These are phyloP conservation scores for Cryptoprocta ferox DNA, from an alignment of 2,797 vertebrate species.

Conservation along the genomic window DNA sequence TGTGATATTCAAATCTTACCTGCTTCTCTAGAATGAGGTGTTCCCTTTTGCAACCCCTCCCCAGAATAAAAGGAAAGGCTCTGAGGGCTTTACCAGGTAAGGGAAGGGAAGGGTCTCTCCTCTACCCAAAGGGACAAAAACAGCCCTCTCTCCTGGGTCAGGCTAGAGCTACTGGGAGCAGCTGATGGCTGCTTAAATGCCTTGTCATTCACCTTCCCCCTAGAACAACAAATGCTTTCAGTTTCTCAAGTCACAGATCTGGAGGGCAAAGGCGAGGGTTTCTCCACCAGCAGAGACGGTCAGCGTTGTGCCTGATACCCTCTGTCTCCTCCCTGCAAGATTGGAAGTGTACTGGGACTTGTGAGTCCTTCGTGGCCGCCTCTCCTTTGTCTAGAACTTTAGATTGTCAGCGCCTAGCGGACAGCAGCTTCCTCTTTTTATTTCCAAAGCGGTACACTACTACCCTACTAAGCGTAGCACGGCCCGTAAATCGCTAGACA, in stretches of 20 bases:
- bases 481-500: background rate
- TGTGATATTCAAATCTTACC: background rate
- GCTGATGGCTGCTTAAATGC: background rate
- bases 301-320: background rate
- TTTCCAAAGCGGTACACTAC: background rate
- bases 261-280: slow-evolving; percentile 14
- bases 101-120: background rate
- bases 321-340: background rate
- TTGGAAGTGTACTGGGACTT: background rate
- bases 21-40: background rate
- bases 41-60: background rate
- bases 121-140: background rate
- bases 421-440: background rate
- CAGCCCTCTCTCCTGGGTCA: background rate
- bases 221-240: slow-evolving; percentile 55
- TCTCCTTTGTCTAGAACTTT: slow-evolving; percentile 51
- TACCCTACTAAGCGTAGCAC: background rate
- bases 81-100: background rate
- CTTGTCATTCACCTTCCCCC: background rate
- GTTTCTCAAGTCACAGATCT: slow-evolving; percentile 42
- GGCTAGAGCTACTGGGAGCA: background rate
- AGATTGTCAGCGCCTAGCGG: background rate
- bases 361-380: background rate
- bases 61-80: slow-evolving; percentile 21
- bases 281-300: slow-evolving; percentile 3